Evolutionary conservation across 35 echinoderm and acorn worm species (phyloP), one percentile per base, ranked within the genome.

Genomic region (Lytechinus variegatus): DNA sequence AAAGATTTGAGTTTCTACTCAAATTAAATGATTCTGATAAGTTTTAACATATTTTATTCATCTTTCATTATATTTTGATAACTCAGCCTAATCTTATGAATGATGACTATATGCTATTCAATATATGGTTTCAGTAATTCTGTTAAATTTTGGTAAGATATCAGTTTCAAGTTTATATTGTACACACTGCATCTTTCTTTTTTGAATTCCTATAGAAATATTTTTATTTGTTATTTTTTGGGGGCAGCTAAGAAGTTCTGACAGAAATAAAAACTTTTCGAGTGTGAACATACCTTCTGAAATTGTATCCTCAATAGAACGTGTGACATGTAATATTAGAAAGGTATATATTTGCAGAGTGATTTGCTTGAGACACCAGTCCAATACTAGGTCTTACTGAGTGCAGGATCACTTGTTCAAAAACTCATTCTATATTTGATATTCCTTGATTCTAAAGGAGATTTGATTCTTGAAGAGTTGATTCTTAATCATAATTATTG

Each of bases 341-440:
- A 79, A 79, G 66, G 66, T 79, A n/a, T 79, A 79, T 79, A 79
- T 79, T 79, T 79, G 66, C n/a, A 79, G 16, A 79, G 66, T 79
- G 66, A 79, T 79, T n/a, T 79, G 66, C 19, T 79, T 79, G 66
- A 79, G 66, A 24, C 14, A 79, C 66, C 66, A 79, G 66, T 79
- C 19, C 6, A 79, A 79, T 79, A 4, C 14, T 2, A 79, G 19
- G 3, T 6, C 14, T 79, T 16, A 24, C 66, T 79, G 66, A 79
- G 66, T n/a, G 66, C 14, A n/a, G 21, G n/a, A 27, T 79, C 6
- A 24, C 66, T 79, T 44, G 21, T 24, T 24, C 16, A 5, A 44
- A 27, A 19, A 24, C 66, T 79, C 66, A 24, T 0, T 72, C 61
- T 21, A 24, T 21, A 72, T 72, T n/a, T 79, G 66, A 79, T 79